Percentiles rank a stretch among this genome's conserved stretches.
These are phyloP conservation scores for Diadema setosum DNA, from an alignment of 35 echinoderm and acorn worm genomes.

Conservation along the genomic window DNA sequence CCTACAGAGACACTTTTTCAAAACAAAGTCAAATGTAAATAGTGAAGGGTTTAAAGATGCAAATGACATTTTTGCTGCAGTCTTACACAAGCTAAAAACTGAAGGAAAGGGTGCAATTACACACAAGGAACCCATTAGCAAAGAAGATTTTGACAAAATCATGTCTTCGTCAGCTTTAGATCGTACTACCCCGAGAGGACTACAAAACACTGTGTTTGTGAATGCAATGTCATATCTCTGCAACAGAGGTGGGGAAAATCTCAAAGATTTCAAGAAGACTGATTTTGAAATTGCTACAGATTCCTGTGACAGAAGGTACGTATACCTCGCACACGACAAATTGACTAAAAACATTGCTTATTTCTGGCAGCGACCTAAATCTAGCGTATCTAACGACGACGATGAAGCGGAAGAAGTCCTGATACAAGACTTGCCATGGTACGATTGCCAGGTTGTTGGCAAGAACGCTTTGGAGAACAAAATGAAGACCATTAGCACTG, in stretches of 20 bases:
- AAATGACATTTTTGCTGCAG: background rate
- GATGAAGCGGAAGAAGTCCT: background rate
- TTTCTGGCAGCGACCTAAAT: constrained; percentile 57
- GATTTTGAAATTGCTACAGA: background rate
- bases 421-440: background rate
- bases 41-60: background rate
- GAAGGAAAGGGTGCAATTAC: background rate
- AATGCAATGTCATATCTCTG: constrained; percentile 30
- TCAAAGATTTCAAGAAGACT: background rate
- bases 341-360: background rate
- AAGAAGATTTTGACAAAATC: constrained; percentile 24
- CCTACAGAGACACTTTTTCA: constrained; percentile 5
- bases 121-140: constrained; percentile 8
- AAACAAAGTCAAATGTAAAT: background rate
- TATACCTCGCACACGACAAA: background rate
- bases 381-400: background rate
- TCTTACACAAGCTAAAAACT: background rate
- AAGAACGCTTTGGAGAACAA: constrained; percentile 45
- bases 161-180: constrained; percentile 14
- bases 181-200: background rate
- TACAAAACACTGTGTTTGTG: constrained; percentile 32
- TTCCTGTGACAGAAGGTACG: background rate
- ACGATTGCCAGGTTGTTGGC: no score
- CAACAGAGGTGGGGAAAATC: constrained; percentile 41
- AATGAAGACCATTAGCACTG: constrained; percentile 37